These are phyloP conservation scores for Acipenser ruthenus DNA, from an alignment of 2,797 vertebrate genomes.

Conservation along the genomic window DNA sequence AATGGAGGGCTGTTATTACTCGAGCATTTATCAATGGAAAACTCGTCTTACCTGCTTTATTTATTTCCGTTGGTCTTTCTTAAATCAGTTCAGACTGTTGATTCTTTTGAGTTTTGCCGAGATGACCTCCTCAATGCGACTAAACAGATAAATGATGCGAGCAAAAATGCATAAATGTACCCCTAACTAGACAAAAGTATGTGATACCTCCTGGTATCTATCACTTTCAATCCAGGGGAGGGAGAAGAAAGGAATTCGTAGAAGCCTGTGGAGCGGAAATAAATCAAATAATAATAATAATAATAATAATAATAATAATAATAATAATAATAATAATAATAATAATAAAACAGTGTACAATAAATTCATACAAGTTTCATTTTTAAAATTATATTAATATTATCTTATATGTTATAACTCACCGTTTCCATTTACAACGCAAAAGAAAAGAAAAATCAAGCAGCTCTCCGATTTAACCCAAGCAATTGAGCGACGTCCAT, in stretches of 20 bases:
- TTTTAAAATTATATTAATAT: no score
- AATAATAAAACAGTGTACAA: no score
- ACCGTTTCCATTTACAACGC: no score
- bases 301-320: no score
- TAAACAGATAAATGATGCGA: conserved; percentile 28
- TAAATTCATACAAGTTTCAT: no score
- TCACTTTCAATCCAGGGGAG: conserved; percentile 23
- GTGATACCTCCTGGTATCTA: conserved; percentile 3
- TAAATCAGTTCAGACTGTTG: conserved; percentile 29
- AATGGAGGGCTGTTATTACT: no score
- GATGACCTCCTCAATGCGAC: conserved; percentile 52
- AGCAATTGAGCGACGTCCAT: not conserved
- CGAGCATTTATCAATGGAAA: no score
- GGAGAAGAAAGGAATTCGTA: not conserved
- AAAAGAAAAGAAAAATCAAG: no score
- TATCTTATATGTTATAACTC: no score
- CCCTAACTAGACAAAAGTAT: conserved; percentile 3
- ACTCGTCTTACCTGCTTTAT: conserved; percentile 39
- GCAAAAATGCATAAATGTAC: not conserved
- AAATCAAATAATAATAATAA: no score
- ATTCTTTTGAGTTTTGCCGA: conserved; percentile 14
- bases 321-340: no score
- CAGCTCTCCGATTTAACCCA: not conserved
- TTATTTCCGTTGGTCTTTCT: conserved; percentile 5
- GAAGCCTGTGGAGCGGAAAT: no score